A percentile compares a stretch with the other conserved stretches of the same genome.
Conservation (phyloP, 2,888 invertebrate species). For the Acrocera orbiculus region DNA sequence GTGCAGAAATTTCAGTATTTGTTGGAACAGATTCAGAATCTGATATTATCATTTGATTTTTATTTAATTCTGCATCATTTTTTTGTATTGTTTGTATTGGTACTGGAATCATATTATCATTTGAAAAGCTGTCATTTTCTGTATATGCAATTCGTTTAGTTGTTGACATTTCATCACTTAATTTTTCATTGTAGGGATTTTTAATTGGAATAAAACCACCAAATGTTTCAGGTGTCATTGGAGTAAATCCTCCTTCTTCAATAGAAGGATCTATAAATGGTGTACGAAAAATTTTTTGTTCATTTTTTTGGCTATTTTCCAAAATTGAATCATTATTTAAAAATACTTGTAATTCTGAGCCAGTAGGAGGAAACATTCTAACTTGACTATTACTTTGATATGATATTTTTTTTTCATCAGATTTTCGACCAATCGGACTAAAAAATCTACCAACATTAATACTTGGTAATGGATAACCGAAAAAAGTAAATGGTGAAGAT, state of each 20-base stretch:
- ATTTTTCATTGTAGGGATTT: constrained; percentile 33
- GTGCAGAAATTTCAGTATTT: too few relatives aligned
- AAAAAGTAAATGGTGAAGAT: constrained; percentile 58
- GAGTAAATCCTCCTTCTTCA: constrained; percentile 60
- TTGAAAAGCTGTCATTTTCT: not conserved
- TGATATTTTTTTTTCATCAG: constrained; percentile 4
- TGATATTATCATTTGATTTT: not conserved
- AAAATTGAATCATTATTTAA: constrained; percentile 20
- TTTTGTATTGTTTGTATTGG: not conserved
- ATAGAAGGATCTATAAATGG: constrained; percentile 33
- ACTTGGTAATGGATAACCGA: constrained; percentile 63
- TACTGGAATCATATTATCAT: constrained; percentile 1
- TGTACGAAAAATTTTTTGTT: constrained; percentile 23
- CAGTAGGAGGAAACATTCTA: constrained; percentile 26
- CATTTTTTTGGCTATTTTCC: constrained; percentile 19
- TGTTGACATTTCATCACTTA: not conserved
- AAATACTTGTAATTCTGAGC: constrained; percentile 28
- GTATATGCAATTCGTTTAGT: too few relatives aligned
- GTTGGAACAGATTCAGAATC: not conserved
- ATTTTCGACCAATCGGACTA: constrained; percentile 24
- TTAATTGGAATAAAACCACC: constrained; percentile 57
- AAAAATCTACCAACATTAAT: constrained; percentile 52
- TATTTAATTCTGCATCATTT: not conserved
- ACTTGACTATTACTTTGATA: constrained; percentile 18
- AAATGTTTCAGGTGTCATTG: constrained; percentile 48